Evolutionary conservation across 2,888 invertebrate genomes (phyloP), one percentile per base, ranked within the genome.

Genomic region (Tigriopus californicus): DNA sequence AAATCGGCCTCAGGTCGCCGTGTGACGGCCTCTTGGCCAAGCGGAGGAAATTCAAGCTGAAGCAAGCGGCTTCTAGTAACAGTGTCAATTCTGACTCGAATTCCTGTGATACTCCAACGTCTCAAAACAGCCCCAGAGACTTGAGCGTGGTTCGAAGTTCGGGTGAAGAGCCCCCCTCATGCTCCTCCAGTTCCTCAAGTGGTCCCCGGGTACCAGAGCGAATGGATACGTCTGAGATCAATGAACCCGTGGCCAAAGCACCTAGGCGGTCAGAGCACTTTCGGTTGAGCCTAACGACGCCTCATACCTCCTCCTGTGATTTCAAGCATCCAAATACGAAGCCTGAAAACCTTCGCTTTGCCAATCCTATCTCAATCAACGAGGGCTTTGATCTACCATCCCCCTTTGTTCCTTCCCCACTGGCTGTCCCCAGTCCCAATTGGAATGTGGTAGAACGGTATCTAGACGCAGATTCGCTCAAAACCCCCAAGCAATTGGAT

Each of bases 401-500:
- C 10, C 44, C n/a, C 44, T 44, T 6, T 11, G 18, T 18, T 5
- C 54, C 24, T 3, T 41, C 41, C 8, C 54, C 54, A 33, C 41
- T 54, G 25, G 54, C 54, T 15, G 54, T 54, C 15, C 54, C 54
- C 13, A 54, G 54, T 22, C 54, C 54, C 25, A 54, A 54, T 22
- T 54, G 54, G 54, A 54, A 13, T 12, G 54, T 54, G 33, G 54
- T 54, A n/a, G 54, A 54, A 41, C 54, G 54, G 1, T 54, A 54
- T 41, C 18, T 54, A 12, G 54, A 41, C 15, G 54, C 41, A 18
- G 57, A 46, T n/a, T 40, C 22, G 10, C 46, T 57, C n/a, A 58
- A 58, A 25, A 58, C 58, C 6, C 58, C 58, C 10, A 58, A 58
- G 40, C 47, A 44, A 15, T 18, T 58, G 18, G 58, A 58, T 18